Percentiles rank a stretch among this genome's conserved stretches.
Conservation (phyloP, 2,797 vertebrate species). For the Squalus acanthias region DNA sequence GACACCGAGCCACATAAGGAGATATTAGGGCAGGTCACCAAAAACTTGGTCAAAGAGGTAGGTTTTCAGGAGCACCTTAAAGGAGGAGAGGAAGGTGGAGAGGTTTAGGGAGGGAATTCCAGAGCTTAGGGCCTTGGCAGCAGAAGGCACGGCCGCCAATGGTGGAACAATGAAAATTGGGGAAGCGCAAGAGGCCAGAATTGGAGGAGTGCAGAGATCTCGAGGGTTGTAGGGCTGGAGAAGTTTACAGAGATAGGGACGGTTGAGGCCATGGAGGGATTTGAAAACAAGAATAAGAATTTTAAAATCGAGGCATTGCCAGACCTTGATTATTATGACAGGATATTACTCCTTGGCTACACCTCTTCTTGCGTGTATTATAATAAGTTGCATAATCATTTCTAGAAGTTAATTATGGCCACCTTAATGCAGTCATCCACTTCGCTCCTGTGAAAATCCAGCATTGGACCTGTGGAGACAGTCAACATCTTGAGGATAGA, state of each 20-base stretch:
- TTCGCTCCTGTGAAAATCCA: not conserved
- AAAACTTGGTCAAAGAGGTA: not conserved
- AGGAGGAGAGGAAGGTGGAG: not conserved
- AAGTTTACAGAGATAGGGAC: not conserved
- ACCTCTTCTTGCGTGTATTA: not conserved
- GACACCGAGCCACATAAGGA: not conserved
- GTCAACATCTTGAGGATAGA: not conserved
- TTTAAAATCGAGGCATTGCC: not conserved
- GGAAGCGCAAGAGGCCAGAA: not conserved
- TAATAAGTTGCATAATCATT: not conserved
- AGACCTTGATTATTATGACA: not conserved
- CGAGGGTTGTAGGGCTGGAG: not conserved
- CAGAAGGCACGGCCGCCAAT: not conserved
- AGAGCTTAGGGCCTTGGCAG: not conserved
- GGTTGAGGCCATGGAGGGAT: not conserved
- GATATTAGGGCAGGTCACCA: not conserved
- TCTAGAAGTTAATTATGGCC: not conserved
- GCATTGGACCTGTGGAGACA: not conserved
- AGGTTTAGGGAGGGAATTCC: not conserved
- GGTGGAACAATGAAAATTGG: not conserved
- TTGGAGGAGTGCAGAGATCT: not conserved
- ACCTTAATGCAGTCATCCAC: not conserved
- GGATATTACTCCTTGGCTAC: not conserved
- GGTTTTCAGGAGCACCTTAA: not conserved
- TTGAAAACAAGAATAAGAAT: not conserved